These are phyloP conservation scores for Nomada flava DNA, from an alignment of 2,888 invertebrate genomes.

Conservation along the genomic window DNA sequence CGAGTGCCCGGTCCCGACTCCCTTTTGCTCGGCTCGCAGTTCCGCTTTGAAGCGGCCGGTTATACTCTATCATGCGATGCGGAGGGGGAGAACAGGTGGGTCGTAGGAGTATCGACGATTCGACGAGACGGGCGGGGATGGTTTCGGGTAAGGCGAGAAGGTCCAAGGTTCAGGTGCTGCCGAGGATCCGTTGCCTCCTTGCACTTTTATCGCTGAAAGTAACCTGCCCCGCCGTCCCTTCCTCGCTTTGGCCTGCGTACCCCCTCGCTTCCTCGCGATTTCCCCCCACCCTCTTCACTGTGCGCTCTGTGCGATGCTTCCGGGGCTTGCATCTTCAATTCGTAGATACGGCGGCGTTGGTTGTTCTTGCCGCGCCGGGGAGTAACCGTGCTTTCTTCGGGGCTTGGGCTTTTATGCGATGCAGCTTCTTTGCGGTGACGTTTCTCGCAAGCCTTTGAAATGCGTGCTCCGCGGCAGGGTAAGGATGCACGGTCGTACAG, in stretches of 20 bases:
- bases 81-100: conserved; percentile 77
- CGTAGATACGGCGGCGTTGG: not conserved
- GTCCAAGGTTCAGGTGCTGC: conserved; percentile 59
- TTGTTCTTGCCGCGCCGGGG: not conserved
- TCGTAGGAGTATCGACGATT: conserved; percentile 75
- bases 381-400: conserved; percentile 11
- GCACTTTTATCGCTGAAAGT: conserved; percentile 35
- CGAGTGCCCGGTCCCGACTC: conserved; percentile 27
- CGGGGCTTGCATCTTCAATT: conserved; percentile 14
- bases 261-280: not conserved
- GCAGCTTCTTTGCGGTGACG: conserved; percentile 24
- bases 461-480: not conserved
- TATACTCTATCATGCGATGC: conserved; percentile 69
- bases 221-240: not conserved
- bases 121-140: conserved; percentile 23
- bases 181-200: conserved; percentile 30
- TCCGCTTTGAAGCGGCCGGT: conserved; percentile 59
- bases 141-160: conserved; percentile 65
- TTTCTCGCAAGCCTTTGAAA: not conserved
- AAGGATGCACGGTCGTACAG: conserved; percentile 1
- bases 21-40: conserved; percentile 41
- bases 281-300: too few species aligned
- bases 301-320: conserved; percentile 5
- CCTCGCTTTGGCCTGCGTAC: not conserved
- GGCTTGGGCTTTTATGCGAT: not conserved